Evolutionary conservation across 2,797 vertebrate genomes (phyloP).

Genomic region (Alfaro cultratus): DNA sequence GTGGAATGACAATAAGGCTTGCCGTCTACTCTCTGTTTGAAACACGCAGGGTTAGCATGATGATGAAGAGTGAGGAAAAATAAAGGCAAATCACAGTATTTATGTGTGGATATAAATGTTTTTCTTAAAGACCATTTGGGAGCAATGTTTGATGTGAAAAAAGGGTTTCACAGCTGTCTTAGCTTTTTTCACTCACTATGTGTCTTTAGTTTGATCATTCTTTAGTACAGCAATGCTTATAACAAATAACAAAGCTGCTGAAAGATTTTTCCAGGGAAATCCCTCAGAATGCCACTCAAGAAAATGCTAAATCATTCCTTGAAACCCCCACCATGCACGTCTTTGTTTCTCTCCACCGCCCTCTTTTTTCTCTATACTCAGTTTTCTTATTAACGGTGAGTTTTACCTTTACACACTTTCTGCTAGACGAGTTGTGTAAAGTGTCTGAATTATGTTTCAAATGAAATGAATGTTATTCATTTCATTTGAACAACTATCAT

Average conservation of each 20-base stretch:
- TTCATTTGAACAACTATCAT: background rate
- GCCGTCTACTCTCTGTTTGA: conserved; percentile 67
- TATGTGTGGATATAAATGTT: conserved; percentile 17
- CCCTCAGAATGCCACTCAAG: conserved; percentile 70
- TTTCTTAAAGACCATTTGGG: conserved; percentile 49
- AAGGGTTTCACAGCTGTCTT: conserved; percentile 30
- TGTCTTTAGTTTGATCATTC: conserved; percentile 59
- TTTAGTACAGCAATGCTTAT: conserved; percentile 49
- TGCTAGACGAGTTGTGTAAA: background rate
- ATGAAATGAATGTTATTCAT: too few relatives aligned
- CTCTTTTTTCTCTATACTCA: conserved; percentile 19
- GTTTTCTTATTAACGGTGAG: conserved; percentile 1
- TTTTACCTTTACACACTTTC: background rate
- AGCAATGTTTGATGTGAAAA: conserved; percentile 50
- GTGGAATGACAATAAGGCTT: conserved; percentile 80
- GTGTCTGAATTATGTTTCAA: background rate
- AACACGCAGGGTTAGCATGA: conserved; percentile 71
- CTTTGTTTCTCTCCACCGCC: conserved; percentile 29
- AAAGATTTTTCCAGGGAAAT: conserved; percentile 69
- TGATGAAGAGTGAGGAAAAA: conserved; percentile 61
- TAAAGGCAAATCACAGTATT: conserved; percentile 28
- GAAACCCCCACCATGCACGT: conserved; percentile 48
- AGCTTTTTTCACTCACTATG: conserved; percentile 29
- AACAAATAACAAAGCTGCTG: conserved; percentile 43
- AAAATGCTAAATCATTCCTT: conserved; percentile 72